Conservation (phyloP, 2,888 invertebrate genomes). For the Gnatocerus cornutus region DNA sequence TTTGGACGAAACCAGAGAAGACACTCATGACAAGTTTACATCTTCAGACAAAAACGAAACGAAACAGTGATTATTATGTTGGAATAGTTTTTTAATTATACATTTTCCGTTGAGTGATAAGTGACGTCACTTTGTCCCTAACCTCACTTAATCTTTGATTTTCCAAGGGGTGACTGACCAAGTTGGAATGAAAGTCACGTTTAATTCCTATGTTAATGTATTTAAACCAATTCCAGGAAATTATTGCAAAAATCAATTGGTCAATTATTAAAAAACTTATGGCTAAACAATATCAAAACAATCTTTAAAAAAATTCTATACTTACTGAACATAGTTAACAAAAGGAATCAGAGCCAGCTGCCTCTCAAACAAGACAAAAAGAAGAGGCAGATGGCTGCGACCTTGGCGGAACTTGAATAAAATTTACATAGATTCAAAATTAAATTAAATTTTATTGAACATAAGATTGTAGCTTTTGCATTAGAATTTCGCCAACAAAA, state of each 20-base stretch:
- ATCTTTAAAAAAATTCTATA: constrained; percentile 64
- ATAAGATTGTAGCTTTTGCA: constrained; percentile 60
- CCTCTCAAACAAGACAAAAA: constrained; percentile 55
- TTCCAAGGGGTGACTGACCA: constrained; percentile 20
- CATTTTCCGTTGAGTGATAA: neutral
- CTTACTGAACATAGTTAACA: constrained; percentile 59
- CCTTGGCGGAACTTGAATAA: constrained; percentile 53
- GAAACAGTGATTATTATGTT: neutral
- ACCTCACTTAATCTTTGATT: constrained; percentile 32
- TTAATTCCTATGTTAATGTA: constrained; percentile 52
- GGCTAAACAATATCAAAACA: constrained; percentile 66
- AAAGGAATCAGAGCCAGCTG: constrained; percentile 60
- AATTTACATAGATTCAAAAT: constrained; percentile 64
- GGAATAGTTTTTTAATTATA: neutral
- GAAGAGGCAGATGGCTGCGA: constrained; percentile 42
- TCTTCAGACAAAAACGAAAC: neutral
- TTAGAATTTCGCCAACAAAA: constrained; percentile 64
- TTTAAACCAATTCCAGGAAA: constrained; percentile 64
- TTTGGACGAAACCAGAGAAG: neutral
- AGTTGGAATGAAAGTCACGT: constrained; percentile 26
- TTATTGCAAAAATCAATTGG: constrained; percentile 62
- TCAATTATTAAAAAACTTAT: constrained; percentile 59
- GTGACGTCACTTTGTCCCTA: constrained; percentile 22
- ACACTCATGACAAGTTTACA: constrained; percentile 3
- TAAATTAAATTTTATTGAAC: constrained; percentile 66